Percentiles rank a stretch among this genome's conserved stretches.
Evolutionary conservation across 2,888 invertebrate species (phyloP).

Genomic region (Phortica okadai): DNA sequence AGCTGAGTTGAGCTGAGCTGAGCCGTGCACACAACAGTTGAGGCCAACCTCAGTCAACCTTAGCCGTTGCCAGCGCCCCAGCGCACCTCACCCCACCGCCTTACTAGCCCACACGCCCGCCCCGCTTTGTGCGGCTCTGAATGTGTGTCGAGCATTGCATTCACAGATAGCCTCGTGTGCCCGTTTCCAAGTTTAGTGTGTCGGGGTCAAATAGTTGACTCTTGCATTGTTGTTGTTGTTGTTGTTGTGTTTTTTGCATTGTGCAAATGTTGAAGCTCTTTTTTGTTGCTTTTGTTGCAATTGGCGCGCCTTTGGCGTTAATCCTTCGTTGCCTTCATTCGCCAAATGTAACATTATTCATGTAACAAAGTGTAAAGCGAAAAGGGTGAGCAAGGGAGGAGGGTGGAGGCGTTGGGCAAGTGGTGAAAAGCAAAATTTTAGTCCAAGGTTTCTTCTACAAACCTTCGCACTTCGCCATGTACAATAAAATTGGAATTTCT

Average conservation of each 20-base stretch:
- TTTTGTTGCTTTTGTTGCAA: neutral
- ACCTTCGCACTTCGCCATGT: neutral
- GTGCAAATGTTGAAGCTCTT: neutral
- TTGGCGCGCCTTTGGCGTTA: constrained; percentile 22
- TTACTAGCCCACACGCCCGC: too few species aligned
- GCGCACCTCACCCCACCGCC: neutral
- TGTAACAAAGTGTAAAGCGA: neutral
- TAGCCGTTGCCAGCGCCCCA: neutral
- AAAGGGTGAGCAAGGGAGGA: neutral
- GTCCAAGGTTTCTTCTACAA: constrained; percentile 18
- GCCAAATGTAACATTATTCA: too few species aligned
- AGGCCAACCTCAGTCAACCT: constrained; percentile 5
- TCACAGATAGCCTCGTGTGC: constrained; percentile 57
- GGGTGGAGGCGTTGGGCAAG: neutral
- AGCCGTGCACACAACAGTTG: neutral
- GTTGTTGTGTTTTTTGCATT: neutral
- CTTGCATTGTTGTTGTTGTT: constrained; percentile 49
- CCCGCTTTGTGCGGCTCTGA: neutral
- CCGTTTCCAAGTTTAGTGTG: constrained; percentile 66
- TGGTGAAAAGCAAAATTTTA: constrained; percentile 8
- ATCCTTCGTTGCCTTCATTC: neutral
- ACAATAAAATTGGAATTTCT: neutral
- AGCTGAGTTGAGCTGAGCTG: neutral
- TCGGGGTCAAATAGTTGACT: constrained; percentile 65
- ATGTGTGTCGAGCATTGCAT: constrained; percentile 18